phyloP scores from a whole-genome alignment of 2,888 invertebrate species.

The Abrostola tripartita region DNA sequence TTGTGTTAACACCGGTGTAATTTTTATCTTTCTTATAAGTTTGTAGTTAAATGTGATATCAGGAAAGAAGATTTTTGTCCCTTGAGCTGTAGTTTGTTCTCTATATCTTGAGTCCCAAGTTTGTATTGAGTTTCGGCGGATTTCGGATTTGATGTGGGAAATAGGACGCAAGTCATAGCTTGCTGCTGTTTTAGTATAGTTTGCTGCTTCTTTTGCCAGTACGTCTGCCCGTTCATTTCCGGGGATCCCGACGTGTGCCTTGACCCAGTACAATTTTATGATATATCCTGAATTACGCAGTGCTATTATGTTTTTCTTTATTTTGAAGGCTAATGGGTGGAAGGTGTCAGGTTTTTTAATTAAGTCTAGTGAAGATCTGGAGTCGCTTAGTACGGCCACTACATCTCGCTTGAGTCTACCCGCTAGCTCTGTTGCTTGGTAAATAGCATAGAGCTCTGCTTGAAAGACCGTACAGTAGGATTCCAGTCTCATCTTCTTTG shows the following conservation, averaged over 20 bases:
- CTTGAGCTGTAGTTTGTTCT: neutral
- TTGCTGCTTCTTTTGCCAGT: neutral
- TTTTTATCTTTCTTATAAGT: neutral
- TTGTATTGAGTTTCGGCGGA: neutral
- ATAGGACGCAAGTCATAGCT: too few species aligned
- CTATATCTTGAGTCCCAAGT: neutral
- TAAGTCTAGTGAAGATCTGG: neutral
- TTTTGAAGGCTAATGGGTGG: slow-evolving; percentile 1
- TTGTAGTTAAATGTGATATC: neutral
- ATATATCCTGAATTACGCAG: too few species aligned
- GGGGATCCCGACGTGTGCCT: neutral
- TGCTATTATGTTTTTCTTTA: too few species aligned
- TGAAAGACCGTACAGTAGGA: neutral
- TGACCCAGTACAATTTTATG: too few species aligned
- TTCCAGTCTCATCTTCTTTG: too few species aligned
- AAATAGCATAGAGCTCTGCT: neutral
- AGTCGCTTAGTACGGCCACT: neutral
- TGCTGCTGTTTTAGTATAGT: too few species aligned
- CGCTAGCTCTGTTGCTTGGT: neutral
- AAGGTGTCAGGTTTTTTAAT: neutral
- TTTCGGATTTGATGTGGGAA: neutral
- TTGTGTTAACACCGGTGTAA: neutral
- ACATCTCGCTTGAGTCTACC: too few species aligned
- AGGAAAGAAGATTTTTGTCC: neutral
- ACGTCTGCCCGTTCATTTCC: neutral